Conservation (phyloP, 2,797 vertebrate genomes). For the Scleropages formosus region DNA sequence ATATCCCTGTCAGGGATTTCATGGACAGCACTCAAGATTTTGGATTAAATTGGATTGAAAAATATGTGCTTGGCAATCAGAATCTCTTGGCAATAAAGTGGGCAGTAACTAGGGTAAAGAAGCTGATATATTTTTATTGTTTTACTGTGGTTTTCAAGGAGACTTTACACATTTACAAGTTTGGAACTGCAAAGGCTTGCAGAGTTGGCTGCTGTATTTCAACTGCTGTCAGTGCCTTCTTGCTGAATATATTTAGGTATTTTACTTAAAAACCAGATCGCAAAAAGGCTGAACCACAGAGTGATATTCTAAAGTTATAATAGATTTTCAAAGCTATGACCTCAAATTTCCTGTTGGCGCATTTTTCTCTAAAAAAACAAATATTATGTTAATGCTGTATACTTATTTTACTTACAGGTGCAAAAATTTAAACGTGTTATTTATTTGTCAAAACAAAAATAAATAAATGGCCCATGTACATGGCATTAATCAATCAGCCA, state of each 20-base stretch:
- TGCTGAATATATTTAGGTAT: conserved; percentile 1
- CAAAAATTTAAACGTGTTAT: too few relatives aligned
- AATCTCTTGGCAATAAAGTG: conserved; percentile 5
- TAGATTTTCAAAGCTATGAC: neutral
- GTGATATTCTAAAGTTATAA: neutral
- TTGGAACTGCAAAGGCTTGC: neutral
- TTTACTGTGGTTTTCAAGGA: conserved; percentile 21
- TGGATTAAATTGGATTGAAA: conserved; percentile 21
- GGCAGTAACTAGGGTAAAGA: conserved; percentile 23
- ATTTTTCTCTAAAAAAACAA: conserved; percentile 5
- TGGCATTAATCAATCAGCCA: too few relatives aligned
- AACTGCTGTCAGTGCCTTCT: conserved; percentile 1
- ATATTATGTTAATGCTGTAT: too few relatives aligned
- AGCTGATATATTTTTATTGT: conserved; percentile 22
- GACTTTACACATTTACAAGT: neutral
- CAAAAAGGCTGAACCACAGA: neutral
- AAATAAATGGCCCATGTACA: too few relatives aligned
- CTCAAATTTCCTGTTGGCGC: too few relatives aligned
- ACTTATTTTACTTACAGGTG: too few relatives aligned
- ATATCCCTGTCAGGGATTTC: conserved; percentile 18
- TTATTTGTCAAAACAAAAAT: too few relatives aligned
- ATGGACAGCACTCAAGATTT: conserved; percentile 25
- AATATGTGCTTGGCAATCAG: conserved; percentile 23
- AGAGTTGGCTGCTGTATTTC: neutral
- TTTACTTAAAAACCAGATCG: conserved; percentile 20